These are phyloP conservation scores for Actias luna DNA, from an alignment of 2,888 invertebrate species.

Conservation along the genomic window DNA sequence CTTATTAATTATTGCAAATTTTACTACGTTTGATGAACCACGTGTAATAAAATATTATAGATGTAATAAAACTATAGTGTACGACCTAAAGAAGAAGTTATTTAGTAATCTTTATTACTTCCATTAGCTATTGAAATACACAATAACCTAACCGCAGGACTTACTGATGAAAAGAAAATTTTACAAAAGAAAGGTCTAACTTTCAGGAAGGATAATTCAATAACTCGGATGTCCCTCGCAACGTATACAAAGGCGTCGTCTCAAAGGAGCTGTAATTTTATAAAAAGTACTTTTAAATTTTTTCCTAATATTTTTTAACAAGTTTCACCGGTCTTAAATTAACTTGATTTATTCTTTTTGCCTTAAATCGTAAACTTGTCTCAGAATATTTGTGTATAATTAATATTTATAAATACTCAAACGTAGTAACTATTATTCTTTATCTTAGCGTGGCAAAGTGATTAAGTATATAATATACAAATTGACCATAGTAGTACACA, in stretches of 20 bases:
- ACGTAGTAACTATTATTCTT: no score
- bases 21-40: background rate
- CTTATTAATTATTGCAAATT: constrained; percentile 6
- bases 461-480: no score
- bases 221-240: constrained; percentile 20
- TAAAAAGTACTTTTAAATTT: constrained; percentile 20
- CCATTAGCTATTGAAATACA: constrained; percentile 3
- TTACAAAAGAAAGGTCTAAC: constrained; percentile 9
- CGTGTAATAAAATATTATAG: constrained; percentile 7
- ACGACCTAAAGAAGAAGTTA: background rate
- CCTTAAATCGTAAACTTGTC: no score
- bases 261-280: constrained; percentile 22
- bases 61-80: constrained; percentile 3
- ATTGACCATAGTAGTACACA: no score
- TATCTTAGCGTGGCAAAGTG: no score
- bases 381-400: no score
- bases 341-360: background rate
- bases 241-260: constrained; percentile 14
- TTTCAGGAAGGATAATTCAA: constrained; percentile 25
- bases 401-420: no score
- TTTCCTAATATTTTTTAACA: constrained; percentile 7
- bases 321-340: background rate
- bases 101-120: constrained; percentile 5
- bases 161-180: constrained; percentile 9
- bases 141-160: background rate